Percentiles rank a stretch among this genome's conserved stretches.
These are phyloP conservation scores for Zosterops borbonicus DNA, from an alignment of 2,113 vertebrate species.

Conservation along the genomic window DNA sequence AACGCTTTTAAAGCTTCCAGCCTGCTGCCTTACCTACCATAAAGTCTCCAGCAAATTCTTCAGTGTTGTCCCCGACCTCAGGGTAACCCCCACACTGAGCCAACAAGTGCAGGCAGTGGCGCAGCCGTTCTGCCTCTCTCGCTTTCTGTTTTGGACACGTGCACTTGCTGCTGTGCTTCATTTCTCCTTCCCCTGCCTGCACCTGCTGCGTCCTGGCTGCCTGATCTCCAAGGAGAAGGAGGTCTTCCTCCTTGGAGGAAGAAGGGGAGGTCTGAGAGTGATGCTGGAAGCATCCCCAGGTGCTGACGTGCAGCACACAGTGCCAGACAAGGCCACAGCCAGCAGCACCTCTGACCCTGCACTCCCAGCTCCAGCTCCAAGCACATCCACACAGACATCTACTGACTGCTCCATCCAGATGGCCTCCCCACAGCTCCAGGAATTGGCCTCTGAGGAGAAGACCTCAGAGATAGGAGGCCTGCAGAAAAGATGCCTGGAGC, in stretches of 20 bases:
- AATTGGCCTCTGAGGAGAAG: not conserved
- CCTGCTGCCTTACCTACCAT: not conserved
- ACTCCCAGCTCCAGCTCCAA: not conserved
- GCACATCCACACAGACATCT: not conserved
- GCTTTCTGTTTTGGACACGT: constrained; percentile 3
- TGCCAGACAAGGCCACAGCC: rapidly evolving
- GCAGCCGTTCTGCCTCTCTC: not conserved
- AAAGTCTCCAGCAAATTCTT: not conserved
- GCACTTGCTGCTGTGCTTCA: not conserved
- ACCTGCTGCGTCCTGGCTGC: not conserved
- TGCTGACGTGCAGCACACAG: rapidly evolving
- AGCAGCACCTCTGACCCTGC: not conserved
- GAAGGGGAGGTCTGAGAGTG: not conserved
- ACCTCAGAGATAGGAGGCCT: not conserved
- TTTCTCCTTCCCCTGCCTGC: not conserved
- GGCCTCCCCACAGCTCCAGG: not conserved
- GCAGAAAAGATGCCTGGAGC: not conserved
- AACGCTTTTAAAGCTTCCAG: not conserved
- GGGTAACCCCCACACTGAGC: not conserved
- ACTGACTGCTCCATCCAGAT: not conserved
- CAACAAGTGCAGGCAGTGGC: not conserved
- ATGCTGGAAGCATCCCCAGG: not conserved
- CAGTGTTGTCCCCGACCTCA: not conserved
- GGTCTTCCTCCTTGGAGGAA: not conserved
- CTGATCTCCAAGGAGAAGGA: not conserved